Percentiles rank a stretch among this genome's conserved stretches.
Conservation (phyloP, 2,888 invertebrate species). For the Gandaritis pyraliata region DNA sequence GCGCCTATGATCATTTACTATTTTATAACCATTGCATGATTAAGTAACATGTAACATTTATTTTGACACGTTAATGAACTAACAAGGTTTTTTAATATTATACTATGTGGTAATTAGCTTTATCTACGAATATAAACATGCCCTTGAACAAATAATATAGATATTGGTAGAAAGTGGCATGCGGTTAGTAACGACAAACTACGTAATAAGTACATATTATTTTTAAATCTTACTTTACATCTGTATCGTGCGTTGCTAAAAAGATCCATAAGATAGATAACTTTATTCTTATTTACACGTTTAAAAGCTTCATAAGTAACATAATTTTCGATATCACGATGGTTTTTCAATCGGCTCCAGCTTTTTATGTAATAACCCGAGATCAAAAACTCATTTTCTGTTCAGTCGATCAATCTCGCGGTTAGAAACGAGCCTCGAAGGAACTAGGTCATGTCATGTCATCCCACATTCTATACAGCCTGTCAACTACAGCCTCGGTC, state of each 20-base stretch:
- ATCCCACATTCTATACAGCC: constrained; percentile 28
- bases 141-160: no score
- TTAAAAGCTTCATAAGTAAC: no score
- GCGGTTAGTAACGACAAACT: no score
- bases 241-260: no score
- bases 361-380: constrained; percentile 2
- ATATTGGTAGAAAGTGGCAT: no score
- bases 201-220: no score
- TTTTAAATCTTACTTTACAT: no score
- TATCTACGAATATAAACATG: no score
- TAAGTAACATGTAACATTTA: constrained; percentile 28
- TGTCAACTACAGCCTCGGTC: constrained; percentile 32
- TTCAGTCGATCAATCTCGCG: constrained; percentile 24
- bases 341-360: not conserved
- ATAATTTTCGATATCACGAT: no score
- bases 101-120: not conserved
- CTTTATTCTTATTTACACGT: no score
- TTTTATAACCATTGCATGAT: constrained; percentile 35
- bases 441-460: constrained; percentile 30
- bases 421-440: constrained; percentile 8
- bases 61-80: constrained; percentile 16
- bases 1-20: constrained; percentile 56
- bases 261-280: no score
- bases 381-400: constrained; percentile 19
- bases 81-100: not conserved